Evolutionary conservation across 2,113 vertebrate genomes (phyloP).

Genomic region (Amblyopsis rosae): DNA sequence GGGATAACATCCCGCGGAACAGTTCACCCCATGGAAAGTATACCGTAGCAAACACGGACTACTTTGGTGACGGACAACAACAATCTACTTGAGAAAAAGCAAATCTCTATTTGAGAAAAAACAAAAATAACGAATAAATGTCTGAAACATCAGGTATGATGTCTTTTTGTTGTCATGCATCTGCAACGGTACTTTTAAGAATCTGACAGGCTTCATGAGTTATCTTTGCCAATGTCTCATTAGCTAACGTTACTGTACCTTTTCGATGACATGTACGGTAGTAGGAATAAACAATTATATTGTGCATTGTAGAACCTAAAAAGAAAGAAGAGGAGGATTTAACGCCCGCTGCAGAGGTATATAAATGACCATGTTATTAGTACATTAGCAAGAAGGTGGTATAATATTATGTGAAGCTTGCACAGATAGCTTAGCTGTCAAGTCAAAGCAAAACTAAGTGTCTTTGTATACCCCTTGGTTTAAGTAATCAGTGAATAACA

Average conservation of each 20-base stretch:
- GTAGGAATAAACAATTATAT: not conserved
- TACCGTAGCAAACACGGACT: slow-evolving; percentile 35
- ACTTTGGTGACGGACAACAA: slow-evolving; percentile 60
- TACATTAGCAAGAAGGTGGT: not conserved
- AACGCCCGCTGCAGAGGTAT: slow-evolving; percentile 64
- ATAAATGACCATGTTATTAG: not conserved
- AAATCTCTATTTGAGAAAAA: not conserved
- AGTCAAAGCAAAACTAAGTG: not conserved
- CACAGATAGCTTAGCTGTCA: not conserved
- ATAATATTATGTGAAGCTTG: not conserved
- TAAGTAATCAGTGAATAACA: not conserved
- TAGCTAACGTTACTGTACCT: not conserved
- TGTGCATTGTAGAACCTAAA: slow-evolving; percentile 58
- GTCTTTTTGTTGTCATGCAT: not conserved
- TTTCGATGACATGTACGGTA: not conserved
- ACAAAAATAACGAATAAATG: slow-evolving; percentile 65
- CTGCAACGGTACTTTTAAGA: not conserved
- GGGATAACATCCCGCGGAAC: slow-evolving; percentile 34
- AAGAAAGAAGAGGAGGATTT: slow-evolving; percentile 63
- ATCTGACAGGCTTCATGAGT: not conserved
- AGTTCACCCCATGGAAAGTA: not conserved
- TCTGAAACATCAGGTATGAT: slow-evolving; percentile 73
- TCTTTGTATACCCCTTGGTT: not conserved
- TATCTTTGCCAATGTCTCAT: not conserved
- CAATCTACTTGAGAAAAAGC: slow-evolving; percentile 8